These are phyloP conservation scores for Scomber colias DNA, from an alignment of 2,113 vertebrate species.

Conservation along the genomic window DNA sequence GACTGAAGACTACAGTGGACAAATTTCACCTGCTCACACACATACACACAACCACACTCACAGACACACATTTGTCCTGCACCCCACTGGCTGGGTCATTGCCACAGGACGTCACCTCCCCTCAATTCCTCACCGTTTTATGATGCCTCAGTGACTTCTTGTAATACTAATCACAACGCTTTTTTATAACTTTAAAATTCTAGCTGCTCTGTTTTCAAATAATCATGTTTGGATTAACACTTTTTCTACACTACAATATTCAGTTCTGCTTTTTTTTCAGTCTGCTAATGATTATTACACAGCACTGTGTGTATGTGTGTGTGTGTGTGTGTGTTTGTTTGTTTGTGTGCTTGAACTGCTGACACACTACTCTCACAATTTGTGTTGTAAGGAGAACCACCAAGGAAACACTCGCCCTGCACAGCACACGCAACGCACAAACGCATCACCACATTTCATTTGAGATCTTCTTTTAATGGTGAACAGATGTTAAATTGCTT, in stretches of 20 bases:
- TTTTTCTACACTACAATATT: slow-evolving; percentile 80
- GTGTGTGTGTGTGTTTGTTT: slow-evolving; percentile 16
- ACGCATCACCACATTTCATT: slow-evolving; percentile 39
- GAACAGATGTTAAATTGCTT: slow-evolving; percentile 24
- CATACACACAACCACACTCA: slow-evolving; percentile 31
- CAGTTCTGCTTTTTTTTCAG: slow-evolving; percentile 27
- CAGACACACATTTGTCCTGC: slow-evolving; percentile 68
- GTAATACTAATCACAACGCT: slow-evolving; percentile 78
- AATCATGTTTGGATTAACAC: slow-evolving; percentile 67
- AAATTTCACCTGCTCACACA: slow-evolving; percentile 49
- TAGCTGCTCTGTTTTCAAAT: slow-evolving; percentile 72
- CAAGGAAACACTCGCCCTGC: slow-evolving; percentile 40
- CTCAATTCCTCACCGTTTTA: slow-evolving; percentile 59
- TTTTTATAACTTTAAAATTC: slow-evolving; percentile 71
- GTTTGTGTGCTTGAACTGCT: slow-evolving; percentile 50
- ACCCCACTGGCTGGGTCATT: slow-evolving; percentile 79
- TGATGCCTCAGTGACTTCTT: slow-evolving; percentile 82
- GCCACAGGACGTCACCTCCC: slow-evolving; percentile 68
- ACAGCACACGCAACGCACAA: slow-evolving; percentile 26
- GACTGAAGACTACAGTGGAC: slow-evolving; percentile 73
- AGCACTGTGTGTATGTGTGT: slow-evolving; percentile 25
- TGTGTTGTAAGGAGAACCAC: slow-evolving; percentile 38
- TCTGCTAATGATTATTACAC: slow-evolving; percentile 34
- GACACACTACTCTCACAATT: slow-evolving; percentile 45
- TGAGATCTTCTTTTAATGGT: slow-evolving; percentile 26